A percentile compares a stretch with the other conserved stretches of the same genome.
Conservation (phyloP, 2,113 vertebrate genomes). For the Caretta caretta region DNA sequence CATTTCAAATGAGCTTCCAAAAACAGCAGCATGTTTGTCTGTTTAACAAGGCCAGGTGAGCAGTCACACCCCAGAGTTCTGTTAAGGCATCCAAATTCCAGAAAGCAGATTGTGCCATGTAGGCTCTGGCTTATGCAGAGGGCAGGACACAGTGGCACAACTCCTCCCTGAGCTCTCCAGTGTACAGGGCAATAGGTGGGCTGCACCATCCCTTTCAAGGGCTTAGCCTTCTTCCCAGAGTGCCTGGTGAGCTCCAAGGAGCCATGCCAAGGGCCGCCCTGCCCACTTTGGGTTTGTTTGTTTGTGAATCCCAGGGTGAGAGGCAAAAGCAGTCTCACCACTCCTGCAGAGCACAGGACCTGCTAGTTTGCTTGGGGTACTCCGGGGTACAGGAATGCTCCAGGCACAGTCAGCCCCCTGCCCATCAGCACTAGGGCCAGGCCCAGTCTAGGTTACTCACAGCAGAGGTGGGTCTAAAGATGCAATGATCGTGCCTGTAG, state of each 20-base stretch:
- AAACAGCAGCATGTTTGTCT: fast-evolving
- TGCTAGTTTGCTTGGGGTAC: not conserved
- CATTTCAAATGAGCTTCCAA: not conserved
- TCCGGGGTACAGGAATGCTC: not conserved
- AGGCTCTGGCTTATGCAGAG: not conserved
- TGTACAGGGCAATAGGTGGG: not conserved
- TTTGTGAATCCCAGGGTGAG: fast-evolving
- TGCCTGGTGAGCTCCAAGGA: not conserved
- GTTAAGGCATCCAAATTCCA: not conserved
- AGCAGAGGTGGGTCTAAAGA: not conserved
- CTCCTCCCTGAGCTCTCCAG: not conserved
- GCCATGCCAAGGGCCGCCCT: not conserved
- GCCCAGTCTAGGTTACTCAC: fast-evolving
- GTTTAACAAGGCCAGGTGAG: not conserved
- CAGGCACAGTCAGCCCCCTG: not conserved
- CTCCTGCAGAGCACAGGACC: not conserved
- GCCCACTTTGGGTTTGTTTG: not conserved
- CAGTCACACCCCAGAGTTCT: fast-evolving
- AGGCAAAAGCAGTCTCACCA: not conserved
- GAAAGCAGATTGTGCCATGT: not conserved
- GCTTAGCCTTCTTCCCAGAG: not conserved
- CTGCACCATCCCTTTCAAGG: not conserved
- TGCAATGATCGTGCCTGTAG: not conserved
- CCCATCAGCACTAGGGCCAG: not conserved
- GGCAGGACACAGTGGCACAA: not conserved